Evolutionary conservation across 2,113 vertebrate species (phyloP).

Genomic region (Eidolon helvum): DNA sequence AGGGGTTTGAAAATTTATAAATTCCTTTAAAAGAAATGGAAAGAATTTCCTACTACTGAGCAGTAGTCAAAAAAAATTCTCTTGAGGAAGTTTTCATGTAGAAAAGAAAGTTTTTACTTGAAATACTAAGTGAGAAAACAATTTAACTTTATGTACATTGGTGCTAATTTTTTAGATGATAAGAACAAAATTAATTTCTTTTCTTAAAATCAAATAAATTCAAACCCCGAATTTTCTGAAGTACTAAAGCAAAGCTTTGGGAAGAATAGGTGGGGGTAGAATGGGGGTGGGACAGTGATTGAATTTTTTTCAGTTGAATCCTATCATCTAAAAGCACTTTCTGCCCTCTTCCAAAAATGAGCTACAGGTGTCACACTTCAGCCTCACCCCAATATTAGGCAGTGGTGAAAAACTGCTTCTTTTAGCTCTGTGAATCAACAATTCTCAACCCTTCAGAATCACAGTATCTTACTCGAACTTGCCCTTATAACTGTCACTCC

Average conservation of each 20-base stretch:
- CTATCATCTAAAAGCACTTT: not conserved
- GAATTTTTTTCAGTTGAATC: not conserved
- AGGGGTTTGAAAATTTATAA: not conserved
- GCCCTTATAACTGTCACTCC: not conserved
- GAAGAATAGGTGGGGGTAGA: not conserved
- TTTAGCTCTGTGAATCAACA: not conserved
- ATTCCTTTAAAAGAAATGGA: not conserved
- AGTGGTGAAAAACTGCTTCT: not conserved
- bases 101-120: not conserved
- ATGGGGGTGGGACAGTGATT: not conserved
- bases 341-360: not conserved
- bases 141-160: not conserved
- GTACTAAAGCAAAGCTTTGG: not conserved
- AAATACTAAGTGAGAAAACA: not conserved
- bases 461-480: not conserved
- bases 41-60: not conserved
- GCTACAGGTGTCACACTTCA: not conserved
- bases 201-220: not conserved
- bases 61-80: not conserved
- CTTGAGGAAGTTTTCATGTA: not conserved
- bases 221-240: not conserved
- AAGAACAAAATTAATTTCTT: constrained; percentile 8
- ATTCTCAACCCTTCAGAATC: not conserved
- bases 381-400: not conserved
- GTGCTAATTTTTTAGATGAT: not conserved